Evolutionary conservation across 2,113 vertebrate genomes (phyloP).

Genomic region (Gallinago media): DNA sequence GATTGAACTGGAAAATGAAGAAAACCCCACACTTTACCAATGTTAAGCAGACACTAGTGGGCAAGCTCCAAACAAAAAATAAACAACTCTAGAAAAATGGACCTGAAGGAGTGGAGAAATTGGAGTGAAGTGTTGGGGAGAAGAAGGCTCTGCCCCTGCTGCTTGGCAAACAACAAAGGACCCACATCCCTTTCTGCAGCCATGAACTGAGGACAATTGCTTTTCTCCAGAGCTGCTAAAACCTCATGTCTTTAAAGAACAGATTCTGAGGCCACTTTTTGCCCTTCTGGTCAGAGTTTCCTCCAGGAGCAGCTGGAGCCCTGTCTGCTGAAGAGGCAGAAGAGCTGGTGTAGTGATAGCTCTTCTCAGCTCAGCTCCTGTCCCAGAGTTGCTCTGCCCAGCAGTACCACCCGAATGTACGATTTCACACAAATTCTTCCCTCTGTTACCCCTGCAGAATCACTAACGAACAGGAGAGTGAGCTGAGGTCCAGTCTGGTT

Average conservation of each 20-base stretch:
- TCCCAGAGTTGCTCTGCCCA: neutral
- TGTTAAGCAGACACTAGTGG: neutral
- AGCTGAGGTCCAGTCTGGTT: neutral
- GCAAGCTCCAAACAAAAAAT: neutral
- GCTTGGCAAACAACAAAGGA: too few relatives aligned
- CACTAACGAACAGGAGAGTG: neutral
- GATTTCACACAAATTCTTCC: neutral
- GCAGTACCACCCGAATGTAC: neutral
- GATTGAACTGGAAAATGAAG: neutral
- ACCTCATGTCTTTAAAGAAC: neutral
- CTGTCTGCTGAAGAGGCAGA: neutral
- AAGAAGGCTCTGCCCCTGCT: neutral
- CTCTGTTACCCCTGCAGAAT: neutral
- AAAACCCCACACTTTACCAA: neutral
- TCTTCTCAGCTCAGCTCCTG: neutral
- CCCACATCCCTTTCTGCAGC: neutral
- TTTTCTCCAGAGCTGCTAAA: neutral
- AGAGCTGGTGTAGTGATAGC: neutral
- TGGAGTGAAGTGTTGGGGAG: neutral
- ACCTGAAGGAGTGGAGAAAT: neutral
- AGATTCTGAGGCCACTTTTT: neutral
- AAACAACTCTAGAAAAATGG: neutral
- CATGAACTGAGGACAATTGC: neutral
- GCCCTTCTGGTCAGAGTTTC: neutral
- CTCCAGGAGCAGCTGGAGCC: neutral